These are phyloP conservation scores for Lepidostoma basale DNA, from an alignment of 1,140 invertebrate species.

Conservation along the genomic window DNA sequence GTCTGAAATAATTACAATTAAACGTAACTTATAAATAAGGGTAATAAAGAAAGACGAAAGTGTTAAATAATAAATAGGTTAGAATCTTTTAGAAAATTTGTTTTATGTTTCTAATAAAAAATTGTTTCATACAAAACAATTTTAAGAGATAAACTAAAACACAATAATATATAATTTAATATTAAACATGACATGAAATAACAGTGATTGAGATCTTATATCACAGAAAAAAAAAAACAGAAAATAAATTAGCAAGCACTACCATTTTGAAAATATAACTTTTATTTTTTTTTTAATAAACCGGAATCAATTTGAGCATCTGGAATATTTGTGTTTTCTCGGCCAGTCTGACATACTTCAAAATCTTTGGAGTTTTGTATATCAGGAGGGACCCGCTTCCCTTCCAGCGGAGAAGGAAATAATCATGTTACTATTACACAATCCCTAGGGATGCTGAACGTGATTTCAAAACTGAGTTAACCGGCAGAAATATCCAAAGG, in stretches of 20 bases:
- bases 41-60: not conserved
- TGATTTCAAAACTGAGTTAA: too few relatives aligned
- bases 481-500: too few relatives aligned
- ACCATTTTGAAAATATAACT: constrained; percentile 49
- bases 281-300: not conserved
- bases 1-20: not conserved
- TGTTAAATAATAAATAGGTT: not conserved
- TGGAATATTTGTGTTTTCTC: not conserved
- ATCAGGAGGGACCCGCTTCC: not conserved
- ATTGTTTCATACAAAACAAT: constrained; percentile 3
- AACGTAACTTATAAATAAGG: not conserved
- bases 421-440: not conserved
- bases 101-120: not conserved
- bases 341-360: not conserved
- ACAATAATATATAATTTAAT: constrained; percentile 34
- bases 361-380: not conserved
- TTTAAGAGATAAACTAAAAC: constrained; percentile 33
- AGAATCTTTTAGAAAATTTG: not conserved
- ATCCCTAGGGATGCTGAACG: too few relatives aligned
- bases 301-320: not conserved
- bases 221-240: constrained; percentile 58
- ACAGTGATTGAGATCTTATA: constrained; percentile 63
- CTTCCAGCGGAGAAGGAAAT: not conserved
- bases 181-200: constrained; percentile 59
- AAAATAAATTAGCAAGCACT: constrained; percentile 24